phyloP scores from a whole-genome alignment of 1,140 invertebrate genomes.

The Drosophila jambulina region DNA sequence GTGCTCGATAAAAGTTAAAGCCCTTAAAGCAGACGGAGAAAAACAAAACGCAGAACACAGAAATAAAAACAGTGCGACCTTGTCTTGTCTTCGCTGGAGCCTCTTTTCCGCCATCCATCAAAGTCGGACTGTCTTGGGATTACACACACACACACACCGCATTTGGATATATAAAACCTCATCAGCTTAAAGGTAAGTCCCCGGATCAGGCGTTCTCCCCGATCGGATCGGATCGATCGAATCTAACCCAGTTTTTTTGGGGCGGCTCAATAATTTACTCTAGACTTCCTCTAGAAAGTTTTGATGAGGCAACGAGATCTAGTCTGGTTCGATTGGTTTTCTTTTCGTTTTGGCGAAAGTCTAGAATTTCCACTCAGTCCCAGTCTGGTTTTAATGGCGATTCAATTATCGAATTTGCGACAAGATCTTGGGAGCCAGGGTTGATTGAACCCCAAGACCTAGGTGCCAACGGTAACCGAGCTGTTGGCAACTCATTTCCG shows the following conservation, averaged over 20 bases:
- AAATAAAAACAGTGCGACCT: slow-evolving; percentile 56
- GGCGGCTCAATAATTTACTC: slow-evolving; percentile 55
- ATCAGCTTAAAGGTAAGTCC: slow-evolving; percentile 53
- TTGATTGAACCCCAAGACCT: slow-evolving; percentile 55
- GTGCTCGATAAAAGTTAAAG: slow-evolving; percentile 65
- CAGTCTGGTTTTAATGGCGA: slow-evolving; percentile 13
- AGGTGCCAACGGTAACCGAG: slow-evolving; percentile 41
- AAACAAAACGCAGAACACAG: slow-evolving; percentile 19
- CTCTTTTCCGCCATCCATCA: slow-evolving; percentile 55
- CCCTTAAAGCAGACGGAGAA: slow-evolving; percentile 17
- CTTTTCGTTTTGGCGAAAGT: slow-evolving; percentile 62
- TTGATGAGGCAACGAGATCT: slow-evolving; percentile 27
- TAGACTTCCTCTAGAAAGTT: slow-evolving; percentile 64
- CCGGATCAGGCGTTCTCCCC: slow-evolving; percentile 3
- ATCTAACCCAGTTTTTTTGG: slow-evolving; percentile 57
- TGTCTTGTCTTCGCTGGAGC: slow-evolving; percentile 55
- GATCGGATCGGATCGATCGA: slow-evolving; percentile 23
- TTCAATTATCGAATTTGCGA: slow-evolving; percentile 37
- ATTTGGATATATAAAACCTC: slow-evolving; percentile 43
- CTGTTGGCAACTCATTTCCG: slow-evolving; percentile 71
- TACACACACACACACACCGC: slow-evolving; percentile 44
- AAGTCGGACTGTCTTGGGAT: slow-evolving; percentile 58
- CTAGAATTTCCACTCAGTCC: slow-evolving; percentile 64
- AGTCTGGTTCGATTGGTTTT: slow-evolving; percentile 39
- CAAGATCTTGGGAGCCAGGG: slow-evolving; percentile 30